Conservation (phyloP, 92 coral and sea anemone species). For the Hydrozoanthus gracilis region DNA sequence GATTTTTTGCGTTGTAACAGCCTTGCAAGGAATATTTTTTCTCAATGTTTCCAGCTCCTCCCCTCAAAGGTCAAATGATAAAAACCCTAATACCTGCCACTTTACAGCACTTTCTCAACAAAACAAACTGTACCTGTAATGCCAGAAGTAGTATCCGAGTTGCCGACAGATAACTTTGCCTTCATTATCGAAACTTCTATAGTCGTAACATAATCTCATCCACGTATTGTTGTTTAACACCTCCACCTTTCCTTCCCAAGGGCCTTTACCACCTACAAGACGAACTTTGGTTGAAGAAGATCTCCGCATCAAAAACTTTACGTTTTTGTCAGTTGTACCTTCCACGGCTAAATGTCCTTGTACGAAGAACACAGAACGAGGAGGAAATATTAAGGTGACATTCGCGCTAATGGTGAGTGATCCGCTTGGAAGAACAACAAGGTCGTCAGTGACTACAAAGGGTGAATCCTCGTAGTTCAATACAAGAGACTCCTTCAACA, state of each 20-base stretch:
- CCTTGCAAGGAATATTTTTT: no score
- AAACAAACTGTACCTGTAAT: background rate
- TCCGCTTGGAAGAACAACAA: slow-evolving; percentile 64
- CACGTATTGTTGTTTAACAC: slow-evolving; percentile 55
- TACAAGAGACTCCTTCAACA: slow-evolving; percentile 44
- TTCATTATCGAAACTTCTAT: slow-evolving; percentile 40
- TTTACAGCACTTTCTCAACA: background rate
- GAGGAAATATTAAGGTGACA: slow-evolving; percentile 61
- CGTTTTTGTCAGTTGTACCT: slow-evolving; percentile 53
- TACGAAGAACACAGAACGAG: slow-evolving; percentile 60
- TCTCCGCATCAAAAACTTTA: slow-evolving; percentile 27
- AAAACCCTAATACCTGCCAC: background rate
- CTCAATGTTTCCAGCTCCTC: no score
- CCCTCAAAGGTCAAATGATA: no score
- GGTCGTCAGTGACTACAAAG: slow-evolving; percentile 67
- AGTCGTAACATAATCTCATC: slow-evolving; percentile 53
- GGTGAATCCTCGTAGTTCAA: slow-evolving; percentile 48
- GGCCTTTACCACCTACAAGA: slow-evolving; percentile 60
- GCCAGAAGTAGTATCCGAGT: slow-evolving; percentile 30
- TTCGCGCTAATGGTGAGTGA: slow-evolving; percentile 62
- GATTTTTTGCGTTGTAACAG: no score
- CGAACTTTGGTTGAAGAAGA: slow-evolving; percentile 31
- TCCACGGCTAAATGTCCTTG: slow-evolving; percentile 61
- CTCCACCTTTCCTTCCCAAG: slow-evolving; percentile 72
- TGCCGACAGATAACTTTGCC: slow-evolving; percentile 62